A percentile compares a stretch with the other conserved stretches of the same genome.
Conservation (phyloP, 2,797 vertebrate genomes). For the Pteronotus mesoamericanus region DNA sequence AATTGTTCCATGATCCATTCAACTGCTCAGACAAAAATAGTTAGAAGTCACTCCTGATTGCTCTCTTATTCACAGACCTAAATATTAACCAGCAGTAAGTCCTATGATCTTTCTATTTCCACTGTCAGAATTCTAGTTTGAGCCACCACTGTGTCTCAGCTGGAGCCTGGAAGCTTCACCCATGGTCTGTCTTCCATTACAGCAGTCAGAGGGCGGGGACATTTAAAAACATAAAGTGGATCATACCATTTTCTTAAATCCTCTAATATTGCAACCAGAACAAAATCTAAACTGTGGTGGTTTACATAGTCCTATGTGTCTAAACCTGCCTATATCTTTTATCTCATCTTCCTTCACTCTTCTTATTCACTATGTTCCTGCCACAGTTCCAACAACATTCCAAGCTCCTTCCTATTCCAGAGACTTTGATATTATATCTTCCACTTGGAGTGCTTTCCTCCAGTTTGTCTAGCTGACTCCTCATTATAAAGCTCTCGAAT, state of each 20-base stretch:
- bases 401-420: not conserved
- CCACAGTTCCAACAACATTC: not conserved
- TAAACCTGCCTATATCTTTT: not conserved
- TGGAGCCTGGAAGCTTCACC: not conserved
- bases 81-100: not conserved
- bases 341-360: not conserved
- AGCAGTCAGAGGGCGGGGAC: not conserved
- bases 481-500: not conserved
- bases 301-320: fast-evolving
- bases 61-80: not conserved
- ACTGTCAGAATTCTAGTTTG: not conserved
- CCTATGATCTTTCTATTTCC: not conserved
- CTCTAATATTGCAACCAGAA: not conserved
- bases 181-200: not conserved
- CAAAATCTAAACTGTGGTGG: not conserved
- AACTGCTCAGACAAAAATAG: not conserved
- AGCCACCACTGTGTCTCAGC: not conserved
- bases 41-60: not conserved
- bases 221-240: not conserved
- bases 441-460: not conserved
- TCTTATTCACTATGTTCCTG: not conserved
- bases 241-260: not conserved
- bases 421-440: not conserved
- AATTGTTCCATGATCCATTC: not conserved
- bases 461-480: not conserved